Evolutionary conservation across 2,113 vertebrate species (phyloP), one percentile per base, ranked within the genome.

Genomic region (Bungarus multicinctus): DNA sequence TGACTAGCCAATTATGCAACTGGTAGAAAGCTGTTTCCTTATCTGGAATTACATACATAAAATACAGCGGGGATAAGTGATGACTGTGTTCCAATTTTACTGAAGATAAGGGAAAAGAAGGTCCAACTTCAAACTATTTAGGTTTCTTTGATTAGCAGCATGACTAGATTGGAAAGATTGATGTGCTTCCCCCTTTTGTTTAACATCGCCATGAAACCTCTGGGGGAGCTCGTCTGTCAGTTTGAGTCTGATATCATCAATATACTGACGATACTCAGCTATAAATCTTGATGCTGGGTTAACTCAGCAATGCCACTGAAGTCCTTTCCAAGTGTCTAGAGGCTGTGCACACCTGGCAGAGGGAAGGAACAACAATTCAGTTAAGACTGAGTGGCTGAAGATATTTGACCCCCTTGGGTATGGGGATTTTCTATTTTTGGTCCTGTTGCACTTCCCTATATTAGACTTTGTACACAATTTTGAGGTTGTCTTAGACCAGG

Each of bases 1-100:
- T 96, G 93, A 96, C 95, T 90, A 96, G 94, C 91, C 92, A 94
- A 96, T 97, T 96, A 97, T 60, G 87, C 90, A 81, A 93, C 88
- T 93, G 54, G 9, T 43, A 91, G 87, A 95, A 94, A 95, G 91
- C 94, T 95, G 94, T 93, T 93, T 96, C 94, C 87, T 91, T 94
- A 91, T 88, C 94, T 90, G 89, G 92, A 95, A 94, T 95, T 88
- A 88, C 25, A 23, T 47, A 74, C 45, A 91, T 94, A 91, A 95
- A 94, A 95, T 90, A 92, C 93, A 94, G 92, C 95, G 95, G 34
- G 90, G 20, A 25, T 74, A 85, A 90, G 88, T 91, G 92, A 81
- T 90, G 91, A 58, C 90, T 89, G 89, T 12, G 18, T 91, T 94
- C 89, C 60, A 69, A 81, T 88, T 52, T 92, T 50, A 25, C 60